Percentiles rank a stretch among this genome's conserved stretches.
phyloP scores from a whole-genome alignment of 2,888 invertebrate species.

The Sphaerophoria taeniata region DNA sequence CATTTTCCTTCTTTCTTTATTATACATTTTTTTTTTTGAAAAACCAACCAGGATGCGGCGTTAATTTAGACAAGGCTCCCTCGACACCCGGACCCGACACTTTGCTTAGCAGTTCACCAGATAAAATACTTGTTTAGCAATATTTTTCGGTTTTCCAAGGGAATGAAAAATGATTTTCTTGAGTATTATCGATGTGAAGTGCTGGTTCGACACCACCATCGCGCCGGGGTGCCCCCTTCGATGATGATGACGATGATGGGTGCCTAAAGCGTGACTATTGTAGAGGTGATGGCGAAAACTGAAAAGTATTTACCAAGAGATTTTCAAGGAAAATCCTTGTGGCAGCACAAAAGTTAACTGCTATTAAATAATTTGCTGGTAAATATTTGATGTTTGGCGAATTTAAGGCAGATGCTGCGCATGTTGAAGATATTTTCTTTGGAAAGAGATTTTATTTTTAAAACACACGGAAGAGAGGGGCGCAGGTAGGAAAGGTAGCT shows the following conservation, averaged over 20 bases:
- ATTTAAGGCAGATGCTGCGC: conserved; percentile 16
- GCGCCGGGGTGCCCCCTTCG: background rate
- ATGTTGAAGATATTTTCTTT: background rate
- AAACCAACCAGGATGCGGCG: conserved; percentile 32
- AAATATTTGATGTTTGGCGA: conserved; percentile 60
- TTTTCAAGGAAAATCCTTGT: conserved; percentile 47
- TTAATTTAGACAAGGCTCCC: conserved; percentile 28
- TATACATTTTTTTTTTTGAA: background rate
- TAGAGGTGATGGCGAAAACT: conserved; percentile 15
- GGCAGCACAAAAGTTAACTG: conserved; percentile 47
- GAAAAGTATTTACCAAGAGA: conserved; percentile 55
- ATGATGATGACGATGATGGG: background rate
- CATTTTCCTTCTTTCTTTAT: background rate
- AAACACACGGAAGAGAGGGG: conserved; percentile 1
- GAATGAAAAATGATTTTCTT: conserved; percentile 20
- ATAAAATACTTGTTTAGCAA: conserved; percentile 7
- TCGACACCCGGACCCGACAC: background rate
- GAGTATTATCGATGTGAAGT: conserved; percentile 11
- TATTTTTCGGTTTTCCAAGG: background rate
- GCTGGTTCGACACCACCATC: background rate
- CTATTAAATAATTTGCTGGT: conserved; percentile 62
- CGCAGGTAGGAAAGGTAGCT: background rate
- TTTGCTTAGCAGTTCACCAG: background rate
- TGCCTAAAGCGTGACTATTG: background rate
- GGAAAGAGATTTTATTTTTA: background rate